Evolutionary conservation across 2,797 vertebrate species (phyloP).

Genomic region (Aulostomus chinensis): DNA sequence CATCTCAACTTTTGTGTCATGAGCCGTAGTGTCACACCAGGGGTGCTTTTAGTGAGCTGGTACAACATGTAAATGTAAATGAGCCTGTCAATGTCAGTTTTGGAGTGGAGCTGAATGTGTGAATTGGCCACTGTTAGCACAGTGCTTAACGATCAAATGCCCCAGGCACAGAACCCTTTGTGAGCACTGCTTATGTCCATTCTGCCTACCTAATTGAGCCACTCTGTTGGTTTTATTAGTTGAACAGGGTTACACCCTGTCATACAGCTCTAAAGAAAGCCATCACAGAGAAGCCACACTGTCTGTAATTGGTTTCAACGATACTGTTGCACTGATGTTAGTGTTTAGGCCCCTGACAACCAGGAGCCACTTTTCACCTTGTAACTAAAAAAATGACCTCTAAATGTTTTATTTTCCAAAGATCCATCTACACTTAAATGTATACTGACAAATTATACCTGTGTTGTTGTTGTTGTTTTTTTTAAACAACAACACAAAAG

Average conservation of each 20-base stretch:
- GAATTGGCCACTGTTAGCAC: conserved; percentile 33
- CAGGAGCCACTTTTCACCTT: too few species aligned
- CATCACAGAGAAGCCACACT: conserved; percentile 1
- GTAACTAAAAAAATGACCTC: too few species aligned
- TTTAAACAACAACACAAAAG: too few species aligned
- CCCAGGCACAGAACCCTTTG: conserved; percentile 19
- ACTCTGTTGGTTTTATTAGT: conserved; percentile 29
- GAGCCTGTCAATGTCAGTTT: conserved; percentile 7
- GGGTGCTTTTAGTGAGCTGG: conserved; percentile 1
- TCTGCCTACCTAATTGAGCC: conserved; percentile 35
- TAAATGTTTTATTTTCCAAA: too few species aligned
- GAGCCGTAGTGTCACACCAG: conserved; percentile 3
- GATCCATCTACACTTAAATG: too few species aligned
- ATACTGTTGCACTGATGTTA: conserved; percentile 2
- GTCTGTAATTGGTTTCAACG: conserved; percentile 9
- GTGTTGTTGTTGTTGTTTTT: too few species aligned
- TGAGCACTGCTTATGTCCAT: conserved; percentile 34
- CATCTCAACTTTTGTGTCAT: too few species aligned
- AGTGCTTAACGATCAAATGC: conserved; percentile 32
- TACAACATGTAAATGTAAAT: conserved; percentile 22
- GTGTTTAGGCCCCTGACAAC: not conserved
- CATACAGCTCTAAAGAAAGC: conserved; percentile 11
- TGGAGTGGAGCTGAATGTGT: conserved; percentile 22
- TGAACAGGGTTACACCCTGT: conserved; percentile 24
- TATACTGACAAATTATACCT: too few species aligned